These are phyloP conservation scores for Pangasianodon gigas DNA, from an alignment of 2,113 vertebrate genomes.

Conservation along the genomic window DNA sequence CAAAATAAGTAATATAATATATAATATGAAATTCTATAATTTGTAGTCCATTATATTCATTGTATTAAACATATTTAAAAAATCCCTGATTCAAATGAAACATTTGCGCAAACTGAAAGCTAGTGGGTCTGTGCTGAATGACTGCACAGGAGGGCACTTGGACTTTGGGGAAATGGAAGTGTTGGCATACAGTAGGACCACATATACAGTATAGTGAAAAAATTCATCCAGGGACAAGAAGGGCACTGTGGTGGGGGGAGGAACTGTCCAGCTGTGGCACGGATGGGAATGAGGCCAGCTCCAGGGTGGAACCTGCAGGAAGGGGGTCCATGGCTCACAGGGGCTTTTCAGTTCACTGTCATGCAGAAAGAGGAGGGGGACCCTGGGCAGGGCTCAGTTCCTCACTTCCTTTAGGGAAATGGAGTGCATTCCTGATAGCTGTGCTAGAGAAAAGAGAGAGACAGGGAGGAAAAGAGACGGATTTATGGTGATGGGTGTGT, in stretches of 20 bases:
- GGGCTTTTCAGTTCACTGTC: constrained; percentile 56
- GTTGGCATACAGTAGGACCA: constrained; percentile 32
- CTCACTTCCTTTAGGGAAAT: constrained; percentile 65
- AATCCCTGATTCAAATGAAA: neutral
- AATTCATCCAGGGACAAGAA: constrained; percentile 43
- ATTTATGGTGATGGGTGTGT: constrained; percentile 16
- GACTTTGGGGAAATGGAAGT: constrained; percentile 13
- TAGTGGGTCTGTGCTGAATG: constrained; percentile 6
- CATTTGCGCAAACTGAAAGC: neutral
- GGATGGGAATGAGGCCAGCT: constrained; percentile 42
- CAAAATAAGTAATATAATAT: neutral
- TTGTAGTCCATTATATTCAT: neutral
- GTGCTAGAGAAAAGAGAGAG: constrained; percentile 27
- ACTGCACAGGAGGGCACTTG: neutral
- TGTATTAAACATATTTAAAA: neutral
- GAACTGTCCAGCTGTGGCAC: constrained; percentile 36
- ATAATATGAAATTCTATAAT: too few species aligned
- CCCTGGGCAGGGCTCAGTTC: constrained; percentile 45
- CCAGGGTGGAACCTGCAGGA: constrained; percentile 61
- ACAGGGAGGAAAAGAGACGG: neutral
- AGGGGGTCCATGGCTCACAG: constrained; percentile 61
- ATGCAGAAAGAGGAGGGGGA: constrained; percentile 46
- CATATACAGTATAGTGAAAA: constrained; percentile 24
- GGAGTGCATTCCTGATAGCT: constrained; percentile 57
- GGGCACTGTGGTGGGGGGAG: constrained; percentile 37